These are phyloP conservation scores for Cenopis cana DNA, from an alignment of 2,888 invertebrate species.

Conservation along the genomic window DNA sequence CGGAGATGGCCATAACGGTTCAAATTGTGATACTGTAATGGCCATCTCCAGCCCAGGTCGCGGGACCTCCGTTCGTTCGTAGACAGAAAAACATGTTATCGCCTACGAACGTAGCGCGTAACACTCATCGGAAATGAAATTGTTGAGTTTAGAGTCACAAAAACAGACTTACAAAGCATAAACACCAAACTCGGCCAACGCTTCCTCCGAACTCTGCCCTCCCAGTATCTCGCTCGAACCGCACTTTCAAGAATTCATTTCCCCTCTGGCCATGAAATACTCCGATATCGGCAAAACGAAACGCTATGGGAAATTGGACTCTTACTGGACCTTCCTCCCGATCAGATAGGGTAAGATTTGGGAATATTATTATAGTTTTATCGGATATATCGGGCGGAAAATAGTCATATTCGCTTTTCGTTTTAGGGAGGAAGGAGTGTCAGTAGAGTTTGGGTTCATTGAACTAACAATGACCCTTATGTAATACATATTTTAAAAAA, in stretches of 20 bases:
- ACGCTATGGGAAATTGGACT: slow-evolving; percentile 22
- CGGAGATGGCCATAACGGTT: too few species aligned
- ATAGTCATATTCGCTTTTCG: slow-evolving; percentile 8
- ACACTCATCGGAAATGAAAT: too few species aligned
- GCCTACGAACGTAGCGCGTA: too few species aligned
- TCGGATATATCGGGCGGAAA: not conserved
- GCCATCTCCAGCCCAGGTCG: too few species aligned
- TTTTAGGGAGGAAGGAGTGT: not conserved
- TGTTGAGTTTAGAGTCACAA: too few species aligned
- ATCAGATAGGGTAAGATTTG: slow-evolving; percentile 23
- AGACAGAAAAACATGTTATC: too few species aligned
- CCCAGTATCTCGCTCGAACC: slow-evolving; percentile 1
- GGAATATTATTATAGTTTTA: slow-evolving; percentile 11
- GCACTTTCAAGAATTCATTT: slow-evolving; percentile 30
- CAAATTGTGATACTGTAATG: too few species aligned
- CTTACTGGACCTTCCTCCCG: slow-evolving; percentile 2
- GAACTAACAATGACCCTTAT: not conserved
- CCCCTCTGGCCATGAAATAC: slow-evolving; percentile 26
- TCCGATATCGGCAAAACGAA: slow-evolving; percentile 1
- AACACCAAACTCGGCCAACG: too few species aligned
- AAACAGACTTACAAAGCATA: too few species aligned
- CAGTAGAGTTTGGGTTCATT: not conserved
- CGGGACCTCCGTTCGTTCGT: too few species aligned
- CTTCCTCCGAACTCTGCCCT: not conserved
- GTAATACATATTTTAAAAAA: too few species aligned